Evolutionary conservation across 2,797 vertebrate genomes (phyloP), one percentile per base, ranked within the genome.

Genomic region (Neopelma chrysocephalum): DNA sequence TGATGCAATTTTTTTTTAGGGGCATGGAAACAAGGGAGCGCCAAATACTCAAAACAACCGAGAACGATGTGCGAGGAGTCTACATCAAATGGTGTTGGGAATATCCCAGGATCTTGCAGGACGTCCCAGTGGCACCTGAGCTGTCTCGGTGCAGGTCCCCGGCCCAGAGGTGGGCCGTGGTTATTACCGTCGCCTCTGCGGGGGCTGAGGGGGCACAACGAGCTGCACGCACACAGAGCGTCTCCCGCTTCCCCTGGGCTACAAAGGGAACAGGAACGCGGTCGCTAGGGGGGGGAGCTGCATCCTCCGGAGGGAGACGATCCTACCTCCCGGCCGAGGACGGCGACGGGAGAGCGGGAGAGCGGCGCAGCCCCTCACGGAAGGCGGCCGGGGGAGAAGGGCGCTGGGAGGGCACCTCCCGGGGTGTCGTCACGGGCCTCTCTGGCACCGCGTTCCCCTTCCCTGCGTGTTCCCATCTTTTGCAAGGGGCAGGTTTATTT

Each of bases 101-200:
- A 50, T 11, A 50, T 5, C 6, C 38, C 31, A n/a, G 26, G 19
- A 29, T 4, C 5, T 19, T 11, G 3, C 12, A 26, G 29, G 61
- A 27, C 6, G 8, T 16, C 29, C 22, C 26, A 9, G 5, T 0
- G 38, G 58, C 84, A 70, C 43, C 66, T 6, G 60, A 53, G 45
- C 26, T 32, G 14, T 12, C 38, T 2, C 9, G 6, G 19, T 34
- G 40, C 12, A 60, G 48, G 26, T 17, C 42, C 40, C 56, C 0
- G 45, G 17, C 2, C 40, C 23, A 27, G 27, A 15, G 40, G 73
- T 34, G 29, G 14, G 38, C 53, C 23, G 8, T 1, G 36, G 51
- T 16, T 90, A 93, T 98, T 98, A 97, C 98, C 98, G 99, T 97
- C 82, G 98, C 98, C n/a, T 31, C 51, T 6, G 16, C 10, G 7